Percentiles rank a stretch among this genome's conserved stretches.
phyloP scores from a whole-genome alignment of 2,888 invertebrate species.

The Suillia variegata region DNA sequence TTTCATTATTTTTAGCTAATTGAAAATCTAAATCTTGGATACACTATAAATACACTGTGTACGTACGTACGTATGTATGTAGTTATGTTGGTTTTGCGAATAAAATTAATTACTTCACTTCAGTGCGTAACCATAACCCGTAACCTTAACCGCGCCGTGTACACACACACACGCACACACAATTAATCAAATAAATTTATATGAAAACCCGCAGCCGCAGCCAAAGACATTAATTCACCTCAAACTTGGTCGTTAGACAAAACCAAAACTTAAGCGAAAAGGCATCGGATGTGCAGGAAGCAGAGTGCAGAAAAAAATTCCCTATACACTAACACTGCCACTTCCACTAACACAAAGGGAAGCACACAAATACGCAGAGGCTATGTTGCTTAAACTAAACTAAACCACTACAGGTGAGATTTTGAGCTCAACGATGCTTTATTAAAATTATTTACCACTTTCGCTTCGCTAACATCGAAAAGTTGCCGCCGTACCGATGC shows the following conservation, averaged over 20 bases:
- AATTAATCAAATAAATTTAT: slow-evolving; percentile 23
- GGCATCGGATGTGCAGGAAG: background rate
- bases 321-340: no score
- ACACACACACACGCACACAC: background rate
- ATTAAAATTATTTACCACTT: slow-evolving; percentile 23
- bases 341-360: no score
- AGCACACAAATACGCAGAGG: slow-evolving; percentile 9
- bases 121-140: slow-evolving; percentile 5
- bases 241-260: background rate
- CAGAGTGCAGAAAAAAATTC: background rate
- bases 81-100: no score
- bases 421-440: slow-evolving; percentile 12
- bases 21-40: no score
- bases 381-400: background rate
- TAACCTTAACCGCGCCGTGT: background rate
- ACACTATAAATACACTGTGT: no score
- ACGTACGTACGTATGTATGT: background rate
- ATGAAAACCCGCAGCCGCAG: background rate
- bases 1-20: no score
- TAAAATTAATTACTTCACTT: background rate
- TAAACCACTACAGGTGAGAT: slow-evolving; percentile 18
- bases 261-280: background rate
- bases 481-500: background rate
- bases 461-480: background rate
- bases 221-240: slow-evolving; percentile 14